These are phyloP conservation scores for Trichonephila clavipes DNA, from an alignment of 1,140 invertebrate genomes.

Conservation along the genomic window DNA sequence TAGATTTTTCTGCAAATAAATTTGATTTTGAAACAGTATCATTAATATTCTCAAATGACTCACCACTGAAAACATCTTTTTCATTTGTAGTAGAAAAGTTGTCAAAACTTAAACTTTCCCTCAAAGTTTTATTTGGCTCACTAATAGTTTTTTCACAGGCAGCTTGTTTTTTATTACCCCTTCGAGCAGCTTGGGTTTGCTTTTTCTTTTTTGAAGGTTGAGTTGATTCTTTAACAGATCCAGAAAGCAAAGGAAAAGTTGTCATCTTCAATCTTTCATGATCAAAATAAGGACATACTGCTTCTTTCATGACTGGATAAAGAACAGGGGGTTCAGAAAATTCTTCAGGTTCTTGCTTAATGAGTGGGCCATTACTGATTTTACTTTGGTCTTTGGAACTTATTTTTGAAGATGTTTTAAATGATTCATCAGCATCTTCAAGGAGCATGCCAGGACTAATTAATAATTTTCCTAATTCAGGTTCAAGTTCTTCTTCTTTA, in stretches of 20 bases:
- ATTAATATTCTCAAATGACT: neutral
- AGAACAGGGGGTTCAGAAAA: neutral
- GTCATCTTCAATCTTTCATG: neutral
- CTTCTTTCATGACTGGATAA: neutral
- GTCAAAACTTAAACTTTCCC: neutral
- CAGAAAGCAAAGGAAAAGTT: neutral
- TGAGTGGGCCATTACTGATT: neutral
- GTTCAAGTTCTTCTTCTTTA: neutral
- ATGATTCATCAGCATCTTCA: neutral
- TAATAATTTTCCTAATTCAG: constrained; percentile 37
- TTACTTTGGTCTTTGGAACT: neutral
- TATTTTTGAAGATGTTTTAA: neutral
- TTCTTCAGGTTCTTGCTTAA: neutral
- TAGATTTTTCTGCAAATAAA: neutral
- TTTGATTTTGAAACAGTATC: neutral
- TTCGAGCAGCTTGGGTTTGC: constrained; percentile 4
- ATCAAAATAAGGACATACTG: neutral
- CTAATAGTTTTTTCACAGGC: neutral
- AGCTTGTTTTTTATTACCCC: neutral
- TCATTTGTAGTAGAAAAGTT: neutral
- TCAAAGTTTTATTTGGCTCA: neutral
- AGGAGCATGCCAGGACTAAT: constrained; percentile 3
- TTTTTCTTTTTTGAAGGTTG: neutral
- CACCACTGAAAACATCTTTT: neutral
- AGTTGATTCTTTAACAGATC: neutral